These are phyloP conservation scores for Plumapathes pennacea DNA, from an alignment of 92 coral and sea anemone genomes.

Conservation along the genomic window DNA sequence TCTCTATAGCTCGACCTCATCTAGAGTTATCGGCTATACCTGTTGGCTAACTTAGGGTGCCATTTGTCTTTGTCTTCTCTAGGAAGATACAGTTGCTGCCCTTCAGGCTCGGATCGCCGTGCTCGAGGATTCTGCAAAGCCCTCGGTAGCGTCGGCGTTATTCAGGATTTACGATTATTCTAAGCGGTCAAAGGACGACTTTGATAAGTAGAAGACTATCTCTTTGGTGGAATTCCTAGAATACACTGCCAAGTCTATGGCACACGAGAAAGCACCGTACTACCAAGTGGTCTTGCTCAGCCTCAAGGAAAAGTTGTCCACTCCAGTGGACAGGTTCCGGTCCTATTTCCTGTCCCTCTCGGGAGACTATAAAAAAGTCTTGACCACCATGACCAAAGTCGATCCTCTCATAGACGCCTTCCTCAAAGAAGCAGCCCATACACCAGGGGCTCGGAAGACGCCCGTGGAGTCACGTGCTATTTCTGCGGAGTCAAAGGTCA, in stretches of 20 bases:
- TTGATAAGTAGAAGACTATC: conserved; percentile 3
- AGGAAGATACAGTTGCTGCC: not conserved
- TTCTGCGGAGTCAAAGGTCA: conserved; percentile 21
- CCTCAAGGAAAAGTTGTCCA: not conserved
- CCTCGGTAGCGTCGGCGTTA: not conserved
- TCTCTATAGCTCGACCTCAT: not conserved
- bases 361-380: conserved; percentile 16
- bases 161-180: not conserved
- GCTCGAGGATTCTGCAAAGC: not conserved
- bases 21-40: no score
- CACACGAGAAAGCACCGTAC: conserved; percentile 18
- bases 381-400: conserved; percentile 10
- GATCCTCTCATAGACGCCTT: no score
- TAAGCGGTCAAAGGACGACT: not conserved
- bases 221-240: not conserved
- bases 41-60: not conserved
- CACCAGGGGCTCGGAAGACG: not conserved
- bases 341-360: conserved; percentile 12
- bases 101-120: conserved; percentile 1
- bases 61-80: not conserved
- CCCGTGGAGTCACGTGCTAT: not conserved
- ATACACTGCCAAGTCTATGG: not conserved
- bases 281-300: not conserved
- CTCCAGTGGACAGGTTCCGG: conserved; percentile 4
- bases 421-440: not conserved